Base-by-base conservation (phyloP, 2,113 vertebrate species). In the Motacilla alba region DNA sequence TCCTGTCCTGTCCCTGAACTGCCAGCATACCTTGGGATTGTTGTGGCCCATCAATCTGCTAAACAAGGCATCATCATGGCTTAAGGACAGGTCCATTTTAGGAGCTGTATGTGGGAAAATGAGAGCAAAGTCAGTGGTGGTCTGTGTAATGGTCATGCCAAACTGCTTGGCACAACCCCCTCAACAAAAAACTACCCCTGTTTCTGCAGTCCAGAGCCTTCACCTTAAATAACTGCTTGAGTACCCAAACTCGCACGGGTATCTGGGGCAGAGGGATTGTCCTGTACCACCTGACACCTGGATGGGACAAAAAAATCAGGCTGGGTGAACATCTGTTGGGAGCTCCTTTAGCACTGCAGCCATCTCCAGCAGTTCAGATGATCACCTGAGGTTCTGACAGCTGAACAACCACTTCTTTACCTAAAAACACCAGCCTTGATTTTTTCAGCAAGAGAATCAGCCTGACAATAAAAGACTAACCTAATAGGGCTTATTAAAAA, bases 101-200 rank as follows among this genome's bases (percentile, higher is more conserved):
- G 59, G 76, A 84, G 43, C 21, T 63, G 24, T 53, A 30, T 19
- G 56, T 47, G 30, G 31, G 53, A 58, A 91, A 92, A 81, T 10
- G 6, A 84, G 23, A 0, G 0, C 23, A 53, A 21, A 15, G 18
- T 47, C 58, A 62, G 41, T 13, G 28, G 41, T 35, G 28, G 16
- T 77, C 12, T 0, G 15, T 24, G 41, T 4, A 74, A 80, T 0
- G 3, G 66, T 77, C 35, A 53, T 21, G 33, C 27, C 35, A 90
- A 77, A 94, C 23, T 15, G 15, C n/a, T 56, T 58, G n/a, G 28
- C 15, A 28, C 23, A 80, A 60, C 35, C 20, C 8, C 31, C 24
- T 53, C 37, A 62, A 44, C 14, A 35, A 74, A 66, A 87, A 44
- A 3, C 8, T 39, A 24, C 8, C 20, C 26, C n/a, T 72, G 11